Base-by-base conservation (phyloP, 2,113 vertebrate species). In the Phycodurus eques region DNA sequence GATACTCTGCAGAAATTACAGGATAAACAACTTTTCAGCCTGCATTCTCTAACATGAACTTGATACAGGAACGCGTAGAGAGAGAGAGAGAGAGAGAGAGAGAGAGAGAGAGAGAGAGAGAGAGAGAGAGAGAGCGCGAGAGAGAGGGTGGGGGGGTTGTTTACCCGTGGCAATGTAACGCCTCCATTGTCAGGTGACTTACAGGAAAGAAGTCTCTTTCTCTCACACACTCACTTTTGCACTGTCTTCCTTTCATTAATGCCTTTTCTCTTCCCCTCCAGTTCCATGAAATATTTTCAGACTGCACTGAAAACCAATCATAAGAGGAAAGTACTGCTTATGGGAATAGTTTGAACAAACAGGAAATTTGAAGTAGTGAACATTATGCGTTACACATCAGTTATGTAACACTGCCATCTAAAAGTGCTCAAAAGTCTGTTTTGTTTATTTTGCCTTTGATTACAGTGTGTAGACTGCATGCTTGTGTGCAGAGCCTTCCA, bases 121-220 rank as follows among this genome's bases (percentile, higher is more conserved):
- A 64, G 61, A 33, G 31, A 43, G 61, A 27, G 64, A 66, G 51
- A 44, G 39, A 64, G 61, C 6, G 35, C 20, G 19, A 64, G 42
- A 60, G 33, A 62, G 61, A 77, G 64, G 67, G 15, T 75, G 31
- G 75, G 54, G 44, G 44, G 19, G 47, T 75, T 86, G 82, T 90
- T 89, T 80, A 81, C 81, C 89, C 82, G 73, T 69, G 75, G 67
- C 70, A 68, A 72, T 79, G 77, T 78, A 78, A 85, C 85, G 78
- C 86, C 86, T 83, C 71, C 81, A 83, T 81, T 71, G 84, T 89
- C 89, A 89, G 84, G 84, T 90, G 89, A 90, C 82, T 88, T 85
- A 83, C 88, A 90, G 88, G 86, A 89, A 90, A 87, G 76, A 77
- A 67, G 79, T 78, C 85, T 78, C 83, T 88, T 79, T 74, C 64